Conservation (phyloP, 1,140 invertebrate species). For the Venturia canescens region DNA sequence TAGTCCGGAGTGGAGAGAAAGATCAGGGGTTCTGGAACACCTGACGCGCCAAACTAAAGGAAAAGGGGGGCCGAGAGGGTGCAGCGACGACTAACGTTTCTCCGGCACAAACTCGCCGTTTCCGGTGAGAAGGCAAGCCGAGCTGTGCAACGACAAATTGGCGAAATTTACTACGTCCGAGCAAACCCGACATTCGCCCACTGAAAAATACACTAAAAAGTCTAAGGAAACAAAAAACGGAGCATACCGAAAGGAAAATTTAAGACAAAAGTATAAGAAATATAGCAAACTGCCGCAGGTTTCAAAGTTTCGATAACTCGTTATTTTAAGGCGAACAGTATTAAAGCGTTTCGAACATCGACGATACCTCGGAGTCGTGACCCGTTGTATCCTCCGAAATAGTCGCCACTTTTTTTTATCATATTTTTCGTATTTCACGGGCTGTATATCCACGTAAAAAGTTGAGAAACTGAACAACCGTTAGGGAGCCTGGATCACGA, state of each 20-base stretch:
- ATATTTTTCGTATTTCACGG: no score
- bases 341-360: neutral
- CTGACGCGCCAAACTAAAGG: neutral
- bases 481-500: no score
- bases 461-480: no score
- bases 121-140: neutral
- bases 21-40: constrained; percentile 14
- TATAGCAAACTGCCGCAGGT: neutral
- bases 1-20: neutral
- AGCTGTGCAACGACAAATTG: constrained; percentile 1
- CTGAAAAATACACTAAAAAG: constrained; percentile 1
- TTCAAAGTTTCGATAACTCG: neutral
- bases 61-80: no score
- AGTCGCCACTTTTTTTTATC: no score
- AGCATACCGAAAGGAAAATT: neutral
- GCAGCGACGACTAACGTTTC: constrained; percentile 14
- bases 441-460: no score
- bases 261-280: constrained; percentile 16
- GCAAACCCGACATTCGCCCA: neutral
- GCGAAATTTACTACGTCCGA: constrained; percentile 8
- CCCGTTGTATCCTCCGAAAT: no score
- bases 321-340: neutral
- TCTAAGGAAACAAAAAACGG: neutral
- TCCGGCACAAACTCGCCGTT: constrained; percentile 6
- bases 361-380: no score